These are phyloP conservation scores for Pecten maximus DNA, from an alignment of 2,888 invertebrate species.

Conservation along the genomic window DNA sequence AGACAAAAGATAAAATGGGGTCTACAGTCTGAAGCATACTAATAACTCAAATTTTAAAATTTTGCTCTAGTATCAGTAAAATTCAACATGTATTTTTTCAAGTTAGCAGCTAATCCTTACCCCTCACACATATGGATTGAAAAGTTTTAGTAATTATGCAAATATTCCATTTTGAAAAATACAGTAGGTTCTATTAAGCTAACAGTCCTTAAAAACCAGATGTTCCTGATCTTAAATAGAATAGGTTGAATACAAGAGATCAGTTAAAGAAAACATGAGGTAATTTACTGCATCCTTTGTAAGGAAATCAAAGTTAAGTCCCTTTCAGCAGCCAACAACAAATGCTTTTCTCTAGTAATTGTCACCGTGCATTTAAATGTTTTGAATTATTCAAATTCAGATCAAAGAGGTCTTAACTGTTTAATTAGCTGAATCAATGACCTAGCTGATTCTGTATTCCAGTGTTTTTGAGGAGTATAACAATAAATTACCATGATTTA, in stretches of 20 bases:
- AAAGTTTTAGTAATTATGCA: not conserved
- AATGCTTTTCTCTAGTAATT: not conserved
- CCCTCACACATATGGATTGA: not conserved
- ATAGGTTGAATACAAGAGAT: not conserved
- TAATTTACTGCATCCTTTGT: not conserved
- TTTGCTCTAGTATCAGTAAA: not conserved
- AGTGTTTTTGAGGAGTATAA: not conserved
- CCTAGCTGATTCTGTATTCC: not conserved
- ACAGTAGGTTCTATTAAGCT: not conserved
- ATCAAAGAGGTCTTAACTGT: not conserved
- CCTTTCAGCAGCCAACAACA: not conserved
- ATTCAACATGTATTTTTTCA: not conserved
- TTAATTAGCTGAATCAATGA: not conserved
- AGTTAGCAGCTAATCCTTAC: no score
- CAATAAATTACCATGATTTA: not conserved
- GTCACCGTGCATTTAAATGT: not conserved
- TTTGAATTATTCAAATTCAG: not conserved
- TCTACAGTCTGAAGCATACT: not conserved
- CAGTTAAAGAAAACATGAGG: not conserved
- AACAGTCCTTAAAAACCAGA: not conserved
- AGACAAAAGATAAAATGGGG: not conserved
- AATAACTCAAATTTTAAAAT: not conserved
- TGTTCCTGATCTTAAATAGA: not conserved
- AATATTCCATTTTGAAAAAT: not conserved
- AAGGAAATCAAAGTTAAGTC: not conserved